Evolutionary conservation across 2,113 vertebrate genomes (phyloP), one percentile per base, ranked within the genome.

Genomic region (Burhinus bistriatus): DNA sequence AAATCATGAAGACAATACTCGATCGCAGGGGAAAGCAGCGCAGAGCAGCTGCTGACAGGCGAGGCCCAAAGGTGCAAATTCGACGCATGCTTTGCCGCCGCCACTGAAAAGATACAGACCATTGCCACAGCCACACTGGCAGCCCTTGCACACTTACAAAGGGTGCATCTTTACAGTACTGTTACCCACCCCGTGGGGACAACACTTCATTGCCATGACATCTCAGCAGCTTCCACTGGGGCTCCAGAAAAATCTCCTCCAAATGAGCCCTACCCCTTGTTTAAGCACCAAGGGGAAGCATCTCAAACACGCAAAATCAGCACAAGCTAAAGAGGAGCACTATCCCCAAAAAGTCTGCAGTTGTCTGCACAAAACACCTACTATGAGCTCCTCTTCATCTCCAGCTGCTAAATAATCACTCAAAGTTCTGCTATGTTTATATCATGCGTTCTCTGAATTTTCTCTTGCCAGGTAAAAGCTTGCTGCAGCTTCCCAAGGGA

Each of bases 161-260:
- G 52, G 26, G 52, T 3, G 64, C 45, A 11, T 3, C 58, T 66
- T 5, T 12, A 26, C 55, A 15, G 51, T 5, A 51, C 40, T 16
- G 4, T 26, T 4, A 49, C 57, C 49, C 40, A 3, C n/a, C 23
- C 89, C 17, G n/a, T 0, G 1, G 15, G 5, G 71, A 38, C 14
- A 25, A 29, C 34, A 1, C 45, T 6, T 30, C 27, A 7, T 21
- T 2, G 3, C 55, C 0, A 1, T 5, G 26, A 32, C n/a, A 32
- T 12, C 83, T 47, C 83, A n/a, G 44, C 30, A 64, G 23, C 51
- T 80, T 49, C 49, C n/a, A 9, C 25, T 2, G 34, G 13, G 20
- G 25, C 11, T 58, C 36, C 21, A 22, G 44, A 65, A 61, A 68
- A n/a, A 25, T 5, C 52, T 44, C 49, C 42, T 58, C 34, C 61